Percentiles rank a stretch among this genome's conserved stretches.
These are phyloP conservation scores for Dasysyrphus albostriatus DNA, from an alignment of 2,888 invertebrate species.

Conservation along the genomic window DNA sequence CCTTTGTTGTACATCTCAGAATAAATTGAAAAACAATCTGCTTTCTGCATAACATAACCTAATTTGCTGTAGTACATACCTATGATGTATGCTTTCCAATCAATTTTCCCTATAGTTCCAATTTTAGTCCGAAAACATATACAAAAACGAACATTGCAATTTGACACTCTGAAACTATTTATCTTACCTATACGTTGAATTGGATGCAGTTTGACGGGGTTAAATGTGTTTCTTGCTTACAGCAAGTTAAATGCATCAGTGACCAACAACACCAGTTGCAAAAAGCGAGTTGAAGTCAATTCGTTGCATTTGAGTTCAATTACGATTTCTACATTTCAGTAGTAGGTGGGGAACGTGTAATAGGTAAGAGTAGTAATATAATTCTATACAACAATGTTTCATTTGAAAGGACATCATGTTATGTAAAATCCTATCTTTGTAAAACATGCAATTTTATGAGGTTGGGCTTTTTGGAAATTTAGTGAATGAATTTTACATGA, in stretches of 20 bases:
- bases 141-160: slow-evolving; percentile 7
- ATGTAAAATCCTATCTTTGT: not conserved
- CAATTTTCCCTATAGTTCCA: not conserved
- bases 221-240: not conserved
- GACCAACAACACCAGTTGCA: not conserved
- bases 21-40: not conserved
- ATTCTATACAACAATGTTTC: not conserved
- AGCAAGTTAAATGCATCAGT: not conserved
- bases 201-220: slow-evolving; percentile 2
- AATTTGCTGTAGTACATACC: not conserved
- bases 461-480: not conserved
- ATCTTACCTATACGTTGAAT: not conserved
- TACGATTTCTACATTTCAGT: not conserved
- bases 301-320: slow-evolving; percentile 13
- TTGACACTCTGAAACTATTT: not conserved
- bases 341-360: not conserved
- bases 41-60: not conserved
- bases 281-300: slow-evolving; percentile 9
- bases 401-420: slow-evolving; percentile 3
- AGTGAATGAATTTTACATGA: not conserved
- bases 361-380: not conserved
- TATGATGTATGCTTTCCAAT: not conserved
- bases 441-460: not conserved
- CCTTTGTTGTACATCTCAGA: not conserved
- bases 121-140: not conserved